Conservation (phyloP, 1,140 invertebrate genomes). For the Oppia nitens region DNA sequence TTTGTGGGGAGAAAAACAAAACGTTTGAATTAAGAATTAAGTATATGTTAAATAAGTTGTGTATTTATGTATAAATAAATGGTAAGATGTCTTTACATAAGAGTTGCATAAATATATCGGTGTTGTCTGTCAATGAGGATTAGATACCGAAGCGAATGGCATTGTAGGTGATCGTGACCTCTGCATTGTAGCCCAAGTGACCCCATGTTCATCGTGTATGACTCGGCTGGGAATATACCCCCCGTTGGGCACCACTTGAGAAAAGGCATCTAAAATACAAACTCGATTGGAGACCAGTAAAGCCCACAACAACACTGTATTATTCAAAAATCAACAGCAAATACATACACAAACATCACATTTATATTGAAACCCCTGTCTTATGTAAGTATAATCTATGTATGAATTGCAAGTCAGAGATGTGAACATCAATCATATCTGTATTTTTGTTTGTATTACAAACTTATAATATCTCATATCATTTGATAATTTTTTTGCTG, state of each 20-base stretch:
- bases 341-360: neutral
- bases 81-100: no score
- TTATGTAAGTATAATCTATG: no score
- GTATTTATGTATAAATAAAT: no score
- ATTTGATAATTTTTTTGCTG: neutral
- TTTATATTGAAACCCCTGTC: no score
- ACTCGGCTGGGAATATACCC: neutral
- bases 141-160: neutral
- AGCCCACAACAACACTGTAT: neutral
- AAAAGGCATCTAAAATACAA: no score
- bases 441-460: neutral
- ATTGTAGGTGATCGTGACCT: neutral
- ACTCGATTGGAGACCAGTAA: neutral
- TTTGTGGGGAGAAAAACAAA: no score
- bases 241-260: neutral
- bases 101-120: no score
- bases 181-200: neutral
- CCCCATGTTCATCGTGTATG: neutral
- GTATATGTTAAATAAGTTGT: no score
- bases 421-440: neutral
- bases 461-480: no score
- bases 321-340: neutral
- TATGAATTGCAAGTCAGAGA: no score
- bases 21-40: no score
- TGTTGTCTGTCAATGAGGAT: no score